Base-by-base conservation (phyloP, 2,888 invertebrate genomes). In the Gymnosoma rotundatum region DNA sequence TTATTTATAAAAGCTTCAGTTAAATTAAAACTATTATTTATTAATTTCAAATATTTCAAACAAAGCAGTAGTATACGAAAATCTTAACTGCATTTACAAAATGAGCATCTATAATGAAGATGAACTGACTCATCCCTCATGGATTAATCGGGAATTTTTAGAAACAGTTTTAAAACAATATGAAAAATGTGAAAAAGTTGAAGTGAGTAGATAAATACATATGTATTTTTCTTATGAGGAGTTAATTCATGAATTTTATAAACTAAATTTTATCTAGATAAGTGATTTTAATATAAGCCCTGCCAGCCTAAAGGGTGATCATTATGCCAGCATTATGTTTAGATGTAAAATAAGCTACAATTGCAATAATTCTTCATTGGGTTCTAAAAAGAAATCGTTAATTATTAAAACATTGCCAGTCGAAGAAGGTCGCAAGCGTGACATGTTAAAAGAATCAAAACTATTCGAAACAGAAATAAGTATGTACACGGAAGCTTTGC, bases 261-360 rank as follows among this genome's bases (percentile, higher is more conserved):
- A 32, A 7, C 32, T 32, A 7, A 32, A 32, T 5, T 32, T 32
- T 32, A 6, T 38, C 12, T 2, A 86, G 82, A 20, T 86, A 10
- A 63, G 21, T 0, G 21, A 80, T 48, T 10, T 82, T 3, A 66
- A 73, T 14, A 20, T 85, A 12, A 79, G 60, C 0, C 86, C 88
- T 2, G 88, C 87, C 12, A 82, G 86, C 32, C 25, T 76, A 6
- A 88, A 85, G 32, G 88, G 88, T n/a, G 88, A 88, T 79, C 88
- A 88, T 64, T 89, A 87, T 79, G 88, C 87, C 14, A 89, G 88
- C 70, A 52, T 87, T 56, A 88, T 88, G 87, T 88, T 87, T 78
- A 86, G 89, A 4, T 86, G 86, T 8, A 86, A 58, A 50, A 50
- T 88, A 3, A 42, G 58, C 5, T 88, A 84, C 52, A 20, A 16